Conservation (phyloP, 2,113 vertebrate species). For the Rafetus swinhoei region DNA sequence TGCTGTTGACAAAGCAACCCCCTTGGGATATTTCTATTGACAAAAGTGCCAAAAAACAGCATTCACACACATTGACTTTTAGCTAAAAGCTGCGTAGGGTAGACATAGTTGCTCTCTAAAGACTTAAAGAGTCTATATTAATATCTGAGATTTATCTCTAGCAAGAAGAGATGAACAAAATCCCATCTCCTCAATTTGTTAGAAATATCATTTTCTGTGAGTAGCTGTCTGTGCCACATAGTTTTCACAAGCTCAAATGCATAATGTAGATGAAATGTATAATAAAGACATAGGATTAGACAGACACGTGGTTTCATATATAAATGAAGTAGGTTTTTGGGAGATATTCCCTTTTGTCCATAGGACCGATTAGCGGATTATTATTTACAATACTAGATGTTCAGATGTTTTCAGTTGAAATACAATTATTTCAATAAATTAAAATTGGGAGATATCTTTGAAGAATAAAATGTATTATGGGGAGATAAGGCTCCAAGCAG, state of each 20-base stretch:
- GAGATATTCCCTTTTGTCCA: slow-evolving; percentile 6
- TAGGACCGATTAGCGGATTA: not conserved
- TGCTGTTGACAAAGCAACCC: too few relatives aligned
- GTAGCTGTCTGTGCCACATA: not conserved
- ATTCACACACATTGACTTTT: too few relatives aligned
- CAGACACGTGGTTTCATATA: not conserved
- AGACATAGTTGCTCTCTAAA: not conserved
- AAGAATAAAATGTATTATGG: not conserved
- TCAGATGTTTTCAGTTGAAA: not conserved
- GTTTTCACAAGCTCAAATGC: not conserved
- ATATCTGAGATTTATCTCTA: not conserved
- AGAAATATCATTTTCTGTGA: not conserved
- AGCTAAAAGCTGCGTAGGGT: too few relatives aligned
- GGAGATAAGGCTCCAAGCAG: not conserved
- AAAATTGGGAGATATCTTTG: not conserved
- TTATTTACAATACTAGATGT: not conserved
- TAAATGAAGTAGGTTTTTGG: not conserved
- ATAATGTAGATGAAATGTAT: accelerated
- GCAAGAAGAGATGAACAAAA: not conserved
- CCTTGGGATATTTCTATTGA: too few relatives aligned
- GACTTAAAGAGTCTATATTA: not conserved
- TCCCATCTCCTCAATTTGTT: not conserved
- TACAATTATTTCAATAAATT: not conserved
- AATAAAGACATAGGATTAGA: not conserved
- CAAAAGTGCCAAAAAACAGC: too few relatives aligned